Percentiles rank a stretch among this genome's conserved stretches.
Conservation (phyloP, 2,797 vertebrate species). For the Muraenolepis orangiensis region DNA sequence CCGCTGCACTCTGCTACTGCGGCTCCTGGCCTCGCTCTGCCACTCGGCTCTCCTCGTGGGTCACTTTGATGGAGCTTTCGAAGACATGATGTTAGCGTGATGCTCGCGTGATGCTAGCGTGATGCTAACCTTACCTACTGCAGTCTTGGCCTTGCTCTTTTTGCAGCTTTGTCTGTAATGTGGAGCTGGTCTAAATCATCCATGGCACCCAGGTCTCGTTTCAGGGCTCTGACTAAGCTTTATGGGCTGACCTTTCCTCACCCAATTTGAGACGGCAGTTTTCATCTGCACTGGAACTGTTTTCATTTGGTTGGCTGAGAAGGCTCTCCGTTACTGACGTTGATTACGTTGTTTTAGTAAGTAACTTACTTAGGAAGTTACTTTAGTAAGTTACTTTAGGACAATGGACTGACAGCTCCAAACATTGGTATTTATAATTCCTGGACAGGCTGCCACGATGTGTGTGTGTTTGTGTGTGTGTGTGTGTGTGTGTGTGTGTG, state of each 20-base stretch:
- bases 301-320: not conserved
- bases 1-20: conserved; percentile 21
- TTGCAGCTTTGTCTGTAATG: not conserved
- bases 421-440: not conserved
- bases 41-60: conserved; percentile 13
- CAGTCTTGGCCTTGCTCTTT: not conserved
- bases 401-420: not conserved
- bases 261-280: not conserved
- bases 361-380: not conserved
- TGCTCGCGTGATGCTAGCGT: not conserved
- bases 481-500: not conserved
- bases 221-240: not conserved
- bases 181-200: not conserved
- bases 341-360: too few species aligned
- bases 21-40: conserved; percentile 39
- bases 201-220: not conserved
- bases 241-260: not conserved
- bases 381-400: not conserved
- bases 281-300: not conserved
- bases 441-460: not conserved
- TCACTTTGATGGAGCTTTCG: not conserved
- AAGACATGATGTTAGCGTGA: not conserved
- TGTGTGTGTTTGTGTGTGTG: not conserved
- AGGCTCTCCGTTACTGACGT: not conserved
- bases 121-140: not conserved